Evolutionary conservation across 2,888 invertebrate species (phyloP).

Genomic region (Aradus depressus): DNA sequence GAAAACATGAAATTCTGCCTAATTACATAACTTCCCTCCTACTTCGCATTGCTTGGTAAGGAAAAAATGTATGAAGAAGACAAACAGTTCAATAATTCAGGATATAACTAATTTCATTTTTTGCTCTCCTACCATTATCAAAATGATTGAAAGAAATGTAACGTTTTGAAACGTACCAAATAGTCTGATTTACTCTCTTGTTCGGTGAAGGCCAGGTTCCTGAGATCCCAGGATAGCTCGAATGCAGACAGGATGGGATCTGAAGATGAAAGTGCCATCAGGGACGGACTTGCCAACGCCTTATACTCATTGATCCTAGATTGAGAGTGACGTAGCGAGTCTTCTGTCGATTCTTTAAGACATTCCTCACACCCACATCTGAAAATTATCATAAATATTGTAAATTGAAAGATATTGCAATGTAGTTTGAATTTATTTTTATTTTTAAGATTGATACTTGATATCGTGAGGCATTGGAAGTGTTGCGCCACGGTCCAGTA

Average conservation of each 20-base stretch:
- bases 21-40: too few species aligned
- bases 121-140: too few species aligned
- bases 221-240: conserved; percentile 87
- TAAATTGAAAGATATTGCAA: background rate
- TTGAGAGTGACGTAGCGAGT: conserved; percentile 57
- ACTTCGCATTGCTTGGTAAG: too few species aligned
- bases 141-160: too few species aligned
- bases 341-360: conserved; percentile 55
- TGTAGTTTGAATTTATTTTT: background rate
- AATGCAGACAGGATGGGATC: conserved; percentile 92
- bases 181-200: conserved; percentile 91
- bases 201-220: conserved; percentile 79
- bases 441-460: conserved; percentile 39
- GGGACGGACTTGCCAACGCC: conserved; percentile 83
- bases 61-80: too few species aligned
- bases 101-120: too few species aligned
- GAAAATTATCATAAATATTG: conserved; percentile 16
- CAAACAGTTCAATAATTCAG: too few species aligned
- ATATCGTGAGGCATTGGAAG: conserved; percentile 83
- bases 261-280: conserved; percentile 82
- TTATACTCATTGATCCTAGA: conserved; percentile 86
- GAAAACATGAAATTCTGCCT: too few species aligned
- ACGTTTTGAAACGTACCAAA: conserved; percentile 38
- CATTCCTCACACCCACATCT: conserved; percentile 87
- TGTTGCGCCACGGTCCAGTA: conserved; percentile 84